Base-by-base conservation (phyloP, 2,113 vertebrate species). In the Ceyx cyanopectus region DNA sequence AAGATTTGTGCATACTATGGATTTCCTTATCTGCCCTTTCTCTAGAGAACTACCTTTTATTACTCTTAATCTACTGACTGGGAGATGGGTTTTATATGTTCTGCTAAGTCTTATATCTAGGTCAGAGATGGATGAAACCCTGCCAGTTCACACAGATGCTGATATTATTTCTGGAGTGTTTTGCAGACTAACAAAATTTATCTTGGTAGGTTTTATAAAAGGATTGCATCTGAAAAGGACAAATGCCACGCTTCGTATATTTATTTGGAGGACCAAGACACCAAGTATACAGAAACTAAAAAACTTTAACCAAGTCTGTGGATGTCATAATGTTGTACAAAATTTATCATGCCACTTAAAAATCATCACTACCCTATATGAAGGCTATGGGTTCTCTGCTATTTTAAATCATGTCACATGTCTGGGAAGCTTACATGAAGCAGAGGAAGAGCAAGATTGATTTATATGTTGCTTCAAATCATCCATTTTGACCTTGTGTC, bases 71-170 rank as follows among this genome's bases (percentile, higher is more conserved):
- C 48, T 68, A 48, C 45, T 93, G 78, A 54, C 8, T n/a, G n/a
- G 15, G 34, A 74, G 10, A 34, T 56, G 72, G 48, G 12, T 26
- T 76, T 87, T 83, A 10, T 69, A 0, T 50, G n/a, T 80, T 75
- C 70, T 82, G 34, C 48, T 60, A 69, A 80, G 34, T 85, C 40
- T 80, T 74, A 7, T 32, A 78, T 77, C 29, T 87, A 75, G 40
- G 40, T 94, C 87, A 92, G 84, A 91, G 37, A 67, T 23, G 30
- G 75, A 72, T 80, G 85, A 57, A 75, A 70, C 53, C 85, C 74
- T 87, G 68, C n/a, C 78, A 57, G 16, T 66, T 80, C 29, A 26
- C 15, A 51, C 21, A 80, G 29, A 8, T 63, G 19, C n/a, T 80
- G 67, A 29, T 82, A 46, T 48, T 87, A 68, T 58, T 93, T 87